phyloP scores from a whole-genome alignment of 2,888 invertebrate genomes.

The Hyposoter didymator region DNA sequence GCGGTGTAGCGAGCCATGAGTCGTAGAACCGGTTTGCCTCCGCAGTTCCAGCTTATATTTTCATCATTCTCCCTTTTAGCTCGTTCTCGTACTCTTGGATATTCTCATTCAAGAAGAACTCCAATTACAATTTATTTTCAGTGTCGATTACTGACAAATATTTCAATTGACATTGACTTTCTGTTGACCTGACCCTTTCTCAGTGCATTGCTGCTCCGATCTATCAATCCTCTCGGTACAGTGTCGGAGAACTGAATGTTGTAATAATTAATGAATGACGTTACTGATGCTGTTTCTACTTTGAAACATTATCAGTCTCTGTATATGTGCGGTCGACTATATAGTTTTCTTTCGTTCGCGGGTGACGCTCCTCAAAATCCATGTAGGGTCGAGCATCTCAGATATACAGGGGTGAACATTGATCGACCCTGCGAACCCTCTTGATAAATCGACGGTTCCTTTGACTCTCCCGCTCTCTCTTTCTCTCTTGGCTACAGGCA shows the following conservation, averaged over 20 bases:
- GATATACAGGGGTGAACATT: constrained; percentile 62
- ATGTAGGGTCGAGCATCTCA: constrained; percentile 72
- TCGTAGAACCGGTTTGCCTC: constrained; percentile 56
- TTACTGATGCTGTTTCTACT: neutral
- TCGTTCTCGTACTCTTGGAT: constrained; percentile 8
- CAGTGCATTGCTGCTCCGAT: neutral
- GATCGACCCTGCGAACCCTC: constrained; percentile 18
- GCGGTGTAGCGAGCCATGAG: neutral
- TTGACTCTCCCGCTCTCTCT: constrained; percentile 18
- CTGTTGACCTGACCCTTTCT: neutral
- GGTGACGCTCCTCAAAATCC: constrained; percentile 33
- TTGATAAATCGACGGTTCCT: constrained; percentile 27
- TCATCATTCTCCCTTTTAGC: constrained; percentile 30
- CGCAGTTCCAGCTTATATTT: constrained; percentile 3
- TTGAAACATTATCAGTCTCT: neutral
- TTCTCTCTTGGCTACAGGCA: neutral
- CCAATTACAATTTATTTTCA: neutral
- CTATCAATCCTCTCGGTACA: constrained; percentile 17
- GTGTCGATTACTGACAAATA: neutral
- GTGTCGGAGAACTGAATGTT: neutral
- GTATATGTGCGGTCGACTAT: constrained; percentile 1
- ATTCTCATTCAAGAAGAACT: constrained; percentile 1
- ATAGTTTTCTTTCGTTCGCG: constrained; percentile 12
- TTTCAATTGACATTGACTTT: neutral
- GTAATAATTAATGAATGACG: neutral